A percentile compares a stretch with the other conserved stretches of the same genome.
Conservation (phyloP, 2,113 vertebrate species). For the Cacatua alba region DNA sequence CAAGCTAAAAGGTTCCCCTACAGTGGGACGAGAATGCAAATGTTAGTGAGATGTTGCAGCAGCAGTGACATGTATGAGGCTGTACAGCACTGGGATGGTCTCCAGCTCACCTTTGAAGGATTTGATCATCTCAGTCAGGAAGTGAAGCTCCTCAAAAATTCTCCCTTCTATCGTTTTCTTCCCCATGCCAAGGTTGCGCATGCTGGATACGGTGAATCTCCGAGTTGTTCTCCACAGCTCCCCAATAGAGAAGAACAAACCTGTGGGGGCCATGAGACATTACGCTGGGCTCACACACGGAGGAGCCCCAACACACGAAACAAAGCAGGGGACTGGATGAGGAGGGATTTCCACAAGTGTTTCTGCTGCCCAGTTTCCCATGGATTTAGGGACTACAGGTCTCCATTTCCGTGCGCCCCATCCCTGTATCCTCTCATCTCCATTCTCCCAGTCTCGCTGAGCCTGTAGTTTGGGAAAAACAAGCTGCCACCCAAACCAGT, state of each 20-base stretch:
- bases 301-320: background rate
- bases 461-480: background rate
- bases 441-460: background rate
- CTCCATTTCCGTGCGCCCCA: background rate
- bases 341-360: background rate
- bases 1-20: slow-evolving; percentile 74
- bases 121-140: slow-evolving; percentile 66
- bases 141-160: slow-evolving; percentile 71
- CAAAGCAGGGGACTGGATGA: background rate
- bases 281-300: background rate
- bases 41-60: background rate
- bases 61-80: background rate
- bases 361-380: background rate
- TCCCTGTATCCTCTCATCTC: background rate
- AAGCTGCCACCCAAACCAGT: background rate
- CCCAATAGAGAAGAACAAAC: slow-evolving; percentile 79
- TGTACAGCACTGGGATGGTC: fast-evolving
- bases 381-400: background rate
- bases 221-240: slow-evolving; percentile 71
- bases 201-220: slow-evolving; percentile 66
- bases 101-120: slow-evolving; percentile 71
- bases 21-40: background rate
- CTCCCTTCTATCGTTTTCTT: slow-evolving; percentile 43
- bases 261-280: slow-evolving; percentile 20
- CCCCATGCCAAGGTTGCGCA: slow-evolving; percentile 77